Evolutionary conservation across 2,113 vertebrate species (phyloP).

Genomic region (Microcebus murinus): DNA sequence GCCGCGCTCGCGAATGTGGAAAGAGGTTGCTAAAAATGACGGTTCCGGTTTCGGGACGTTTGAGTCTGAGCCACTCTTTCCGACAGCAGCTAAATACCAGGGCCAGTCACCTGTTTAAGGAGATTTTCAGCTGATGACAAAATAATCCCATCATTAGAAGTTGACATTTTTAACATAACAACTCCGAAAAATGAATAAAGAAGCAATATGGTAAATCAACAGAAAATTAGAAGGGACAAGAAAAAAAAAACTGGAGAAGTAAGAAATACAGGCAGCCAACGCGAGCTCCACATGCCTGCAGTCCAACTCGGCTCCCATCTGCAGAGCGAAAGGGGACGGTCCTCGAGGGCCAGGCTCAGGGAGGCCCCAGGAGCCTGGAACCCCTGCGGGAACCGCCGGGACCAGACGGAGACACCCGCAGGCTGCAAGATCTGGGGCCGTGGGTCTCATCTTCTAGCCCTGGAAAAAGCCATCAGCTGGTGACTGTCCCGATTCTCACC

Average conservation of each 20-base stretch:
- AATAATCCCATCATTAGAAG: neutral
- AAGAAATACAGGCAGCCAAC: neutral
- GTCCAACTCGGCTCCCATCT: too few relatives aligned
- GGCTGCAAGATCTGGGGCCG: neutral
- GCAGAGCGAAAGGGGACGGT: too few relatives aligned
- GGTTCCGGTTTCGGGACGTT: accelerated
- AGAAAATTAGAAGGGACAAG: neutral
- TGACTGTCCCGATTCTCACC: neutral
- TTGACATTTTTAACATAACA: neutral
- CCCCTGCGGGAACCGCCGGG: neutral
- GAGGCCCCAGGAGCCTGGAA: neutral
- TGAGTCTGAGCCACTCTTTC: neutral
- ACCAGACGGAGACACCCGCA: neutral
- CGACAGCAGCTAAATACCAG: accelerated
- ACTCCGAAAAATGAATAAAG: neutral
- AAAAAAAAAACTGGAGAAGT: neutral
- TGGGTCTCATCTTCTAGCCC: neutral
- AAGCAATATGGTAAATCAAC: neutral
- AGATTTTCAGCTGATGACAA: neutral
- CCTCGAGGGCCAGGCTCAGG: neutral
- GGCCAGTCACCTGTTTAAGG: neutral
- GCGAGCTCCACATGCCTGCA: too few relatives aligned
- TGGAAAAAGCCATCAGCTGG: neutral
- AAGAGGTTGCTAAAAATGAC: neutral
- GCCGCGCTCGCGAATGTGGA: accelerated